Percentiles rank a stretch among this genome's conserved stretches.
These are phyloP conservation scores for Serinus canaria DNA, from an alignment of 2,113 vertebrate genomes.

Conservation along the genomic window DNA sequence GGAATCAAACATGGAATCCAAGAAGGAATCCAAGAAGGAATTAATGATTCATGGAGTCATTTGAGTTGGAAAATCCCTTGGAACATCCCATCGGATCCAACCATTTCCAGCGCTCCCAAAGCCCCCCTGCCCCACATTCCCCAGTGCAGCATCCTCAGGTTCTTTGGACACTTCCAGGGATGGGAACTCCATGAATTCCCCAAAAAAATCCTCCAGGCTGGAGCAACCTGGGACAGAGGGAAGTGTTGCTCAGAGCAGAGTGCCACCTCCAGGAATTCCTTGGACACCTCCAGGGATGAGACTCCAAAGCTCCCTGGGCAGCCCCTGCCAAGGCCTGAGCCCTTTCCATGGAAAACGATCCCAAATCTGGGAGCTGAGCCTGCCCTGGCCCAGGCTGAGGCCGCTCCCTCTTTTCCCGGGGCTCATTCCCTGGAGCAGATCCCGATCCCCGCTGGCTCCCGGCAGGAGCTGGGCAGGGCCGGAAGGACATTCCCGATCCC, in stretches of 20 bases:
- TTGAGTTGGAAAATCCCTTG: neutral
- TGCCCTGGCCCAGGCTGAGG: too few relatives aligned
- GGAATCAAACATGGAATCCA: too few relatives aligned
- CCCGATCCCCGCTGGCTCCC: neutral
- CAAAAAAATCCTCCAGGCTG: neutral
- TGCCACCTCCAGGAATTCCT: neutral
- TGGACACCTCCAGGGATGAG: neutral
- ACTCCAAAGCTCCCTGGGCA: neutral
- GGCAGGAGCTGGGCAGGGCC: neutral
- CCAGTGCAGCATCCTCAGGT: neutral
- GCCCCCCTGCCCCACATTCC: neutral
- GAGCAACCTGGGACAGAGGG: neutral
- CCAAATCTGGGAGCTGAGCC: too few relatives aligned
- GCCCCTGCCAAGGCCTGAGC: neutral
- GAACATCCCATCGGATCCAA: fast-evolving
- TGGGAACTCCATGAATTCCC: neutral
- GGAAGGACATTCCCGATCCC: neutral
- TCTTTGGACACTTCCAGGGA: neutral
- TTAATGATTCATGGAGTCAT: fast-evolving
- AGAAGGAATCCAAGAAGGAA: too few relatives aligned
- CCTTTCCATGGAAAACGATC: neutral
- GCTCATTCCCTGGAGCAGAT: neutral
- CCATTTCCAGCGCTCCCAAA: neutral
- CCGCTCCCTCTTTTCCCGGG: neutral
- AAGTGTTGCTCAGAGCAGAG: neutral